Conservation (phyloP, 2,113 vertebrate species). For the Chamaetylas fuelleborni region DNA sequence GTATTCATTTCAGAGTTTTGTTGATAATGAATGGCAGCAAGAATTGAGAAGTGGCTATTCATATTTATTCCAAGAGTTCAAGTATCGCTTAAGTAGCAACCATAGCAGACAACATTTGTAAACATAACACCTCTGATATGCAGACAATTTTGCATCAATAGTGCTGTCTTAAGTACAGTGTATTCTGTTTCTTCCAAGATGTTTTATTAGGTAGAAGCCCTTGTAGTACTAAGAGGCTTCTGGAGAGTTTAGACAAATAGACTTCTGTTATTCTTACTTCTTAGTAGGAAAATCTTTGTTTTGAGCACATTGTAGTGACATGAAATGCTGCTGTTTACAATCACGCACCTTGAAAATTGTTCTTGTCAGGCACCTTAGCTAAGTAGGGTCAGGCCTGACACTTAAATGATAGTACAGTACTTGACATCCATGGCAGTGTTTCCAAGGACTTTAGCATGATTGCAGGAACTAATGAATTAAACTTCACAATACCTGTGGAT, state of each 20-base stretch:
- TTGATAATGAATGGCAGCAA: neutral
- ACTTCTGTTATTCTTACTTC: neutral
- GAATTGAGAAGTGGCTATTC: constrained; percentile 19
- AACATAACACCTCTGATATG: neutral
- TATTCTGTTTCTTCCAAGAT: neutral
- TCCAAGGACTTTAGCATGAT: constrained; percentile 29
- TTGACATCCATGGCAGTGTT: neutral
- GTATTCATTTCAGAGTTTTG: constrained; percentile 1
- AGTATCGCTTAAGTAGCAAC: neutral
- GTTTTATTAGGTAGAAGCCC: neutral
- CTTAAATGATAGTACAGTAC: constrained; percentile 10
- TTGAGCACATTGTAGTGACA: neutral
- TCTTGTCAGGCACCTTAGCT: constrained; percentile 17
- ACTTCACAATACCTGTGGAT: neutral
- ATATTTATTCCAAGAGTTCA: constrained; percentile 17
- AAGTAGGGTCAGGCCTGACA: constrained; percentile 29
- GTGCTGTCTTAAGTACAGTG: neutral
- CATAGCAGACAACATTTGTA: neutral
- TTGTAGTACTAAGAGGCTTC: constrained; percentile 11
- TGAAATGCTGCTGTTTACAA: constrained; percentile 25
- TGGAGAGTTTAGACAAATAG: constrained; percentile 31
- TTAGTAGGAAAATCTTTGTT: constrained; percentile 11
- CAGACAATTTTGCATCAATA: neutral
- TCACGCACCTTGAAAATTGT: constrained; percentile 6
- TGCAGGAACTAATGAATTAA: constrained; percentile 33